phyloP scores from a whole-genome alignment of 2,113 vertebrate species.

The Lates calcarifer region DNA sequence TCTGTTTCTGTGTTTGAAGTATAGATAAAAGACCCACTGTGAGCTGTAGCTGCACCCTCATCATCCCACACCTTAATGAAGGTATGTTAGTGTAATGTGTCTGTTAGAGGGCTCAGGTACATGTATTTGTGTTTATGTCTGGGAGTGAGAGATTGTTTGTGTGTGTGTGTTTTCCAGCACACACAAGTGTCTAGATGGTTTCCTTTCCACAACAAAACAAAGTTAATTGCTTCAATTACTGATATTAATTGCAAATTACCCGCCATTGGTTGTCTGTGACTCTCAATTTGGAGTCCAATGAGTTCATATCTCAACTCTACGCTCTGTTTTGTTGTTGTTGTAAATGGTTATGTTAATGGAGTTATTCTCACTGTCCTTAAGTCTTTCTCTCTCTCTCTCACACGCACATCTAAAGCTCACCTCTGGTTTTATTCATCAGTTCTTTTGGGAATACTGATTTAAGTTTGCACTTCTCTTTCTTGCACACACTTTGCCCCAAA shows the following conservation, averaged over 20 bases:
- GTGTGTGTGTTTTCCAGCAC: constrained; percentile 29
- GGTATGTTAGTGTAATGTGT: constrained; percentile 16
- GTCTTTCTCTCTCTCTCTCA: not conserved
- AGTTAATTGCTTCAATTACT: constrained; percentile 79
- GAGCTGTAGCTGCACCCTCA: constrained; percentile 7
- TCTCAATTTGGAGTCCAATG: constrained; percentile 62
- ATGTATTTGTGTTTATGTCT: constrained; percentile 11
- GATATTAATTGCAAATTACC: constrained; percentile 78
- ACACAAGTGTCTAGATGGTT: constrained; percentile 63
- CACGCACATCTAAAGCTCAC: constrained; percentile 6
- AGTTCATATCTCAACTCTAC: constrained; percentile 55
- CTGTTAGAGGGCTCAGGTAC: not conserved
- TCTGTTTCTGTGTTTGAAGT: not conserved
- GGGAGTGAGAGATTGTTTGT: not conserved
- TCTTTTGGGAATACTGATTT: constrained; percentile 25
- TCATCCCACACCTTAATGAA: not conserved
- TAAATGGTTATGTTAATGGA: constrained; percentile 49
- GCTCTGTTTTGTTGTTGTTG: constrained; percentile 42
- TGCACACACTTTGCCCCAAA: not conserved
- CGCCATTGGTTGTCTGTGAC: constrained; percentile 64
- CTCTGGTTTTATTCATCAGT: not conserved
- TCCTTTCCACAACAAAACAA: constrained; percentile 75
- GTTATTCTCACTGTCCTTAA: constrained; percentile 26
- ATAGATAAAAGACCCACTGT: constrained; percentile 7
- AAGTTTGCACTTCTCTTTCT: constrained; percentile 26